Percentiles rank a stretch among this genome's conserved stretches.
phyloP scores from a whole-genome alignment of 2,797 vertebrate genomes.

The Crocidura indochinensis region DNA sequence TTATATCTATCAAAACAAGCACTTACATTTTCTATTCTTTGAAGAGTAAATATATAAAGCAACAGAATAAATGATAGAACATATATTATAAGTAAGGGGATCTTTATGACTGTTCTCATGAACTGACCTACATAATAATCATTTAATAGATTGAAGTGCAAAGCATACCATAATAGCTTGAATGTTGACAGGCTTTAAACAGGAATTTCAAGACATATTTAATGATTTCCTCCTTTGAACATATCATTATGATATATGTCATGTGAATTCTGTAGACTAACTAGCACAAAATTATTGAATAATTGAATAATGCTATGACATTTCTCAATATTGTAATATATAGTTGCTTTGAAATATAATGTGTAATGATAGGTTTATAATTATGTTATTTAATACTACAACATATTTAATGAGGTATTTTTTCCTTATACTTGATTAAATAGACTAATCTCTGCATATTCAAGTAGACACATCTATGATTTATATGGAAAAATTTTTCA shows the following conservation, averaged over 20 bases:
- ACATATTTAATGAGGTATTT: neutral
- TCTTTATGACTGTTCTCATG: neutral
- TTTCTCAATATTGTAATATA: neutral
- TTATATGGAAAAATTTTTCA: neutral
- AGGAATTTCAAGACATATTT: neutral
- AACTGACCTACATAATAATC: neutral
- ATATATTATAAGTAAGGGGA: neutral
- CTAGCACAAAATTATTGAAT: constrained; percentile 3
- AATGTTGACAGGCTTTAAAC: constrained; percentile 49
- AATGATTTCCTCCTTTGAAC: neutral
- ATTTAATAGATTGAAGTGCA: neutral
- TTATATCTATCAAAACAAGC: neutral
- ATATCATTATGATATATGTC: neutral
- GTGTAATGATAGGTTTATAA: constrained; percentile 8
- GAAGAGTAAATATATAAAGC: neutral
- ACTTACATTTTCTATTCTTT: neutral
- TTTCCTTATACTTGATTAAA: constrained; percentile 50
- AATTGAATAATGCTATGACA: constrained; percentile 23
- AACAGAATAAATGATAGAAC: neutral
- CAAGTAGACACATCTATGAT: neutral
- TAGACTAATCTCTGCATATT: neutral
- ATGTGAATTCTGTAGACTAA: neutral
- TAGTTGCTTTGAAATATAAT: neutral
- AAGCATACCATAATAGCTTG: neutral
- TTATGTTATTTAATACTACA: no score